Percentiles rank a stretch among this genome's conserved stretches.
Conservation (phyloP, 2,888 invertebrate genomes). For the Temnothorax ravouxi region DNA sequence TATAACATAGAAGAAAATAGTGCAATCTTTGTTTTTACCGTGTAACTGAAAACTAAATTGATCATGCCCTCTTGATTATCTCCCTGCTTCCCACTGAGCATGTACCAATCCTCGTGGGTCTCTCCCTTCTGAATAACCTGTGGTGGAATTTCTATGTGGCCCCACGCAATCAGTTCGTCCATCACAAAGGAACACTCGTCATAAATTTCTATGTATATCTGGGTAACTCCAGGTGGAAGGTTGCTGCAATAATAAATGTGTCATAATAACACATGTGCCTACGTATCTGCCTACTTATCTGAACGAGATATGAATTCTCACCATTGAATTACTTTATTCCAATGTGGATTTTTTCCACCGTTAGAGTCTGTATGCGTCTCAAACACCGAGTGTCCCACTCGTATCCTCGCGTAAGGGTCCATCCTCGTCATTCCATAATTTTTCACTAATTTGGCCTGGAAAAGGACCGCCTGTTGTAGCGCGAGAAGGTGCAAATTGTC, state of each 20-base stretch:
- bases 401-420: constrained; percentile 98
- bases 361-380: constrained; percentile 98
- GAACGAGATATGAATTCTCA: constrained; percentile 82
- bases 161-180: constrained; percentile 98
- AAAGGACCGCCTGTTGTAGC: background rate
- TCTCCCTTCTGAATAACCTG: constrained; percentile 92
- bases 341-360: constrained; percentile 97
- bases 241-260: constrained; percentile 87
- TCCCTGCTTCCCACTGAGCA: constrained; percentile 97
- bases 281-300: background rate
- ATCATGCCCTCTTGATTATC: constrained; percentile 97
- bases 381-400: constrained; percentile 97
- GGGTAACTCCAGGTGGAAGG: constrained; percentile 95
- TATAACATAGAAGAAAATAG: background rate
- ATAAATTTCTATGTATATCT: constrained; percentile 96
- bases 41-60: constrained; percentile 95
- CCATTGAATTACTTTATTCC: constrained; percentile 98
- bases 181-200: constrained; percentile 99
- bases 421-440: constrained; percentile 98
- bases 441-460: constrained; percentile 94
- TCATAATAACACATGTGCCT: background rate
- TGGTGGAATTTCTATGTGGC: constrained; percentile 95
- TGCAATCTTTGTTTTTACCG: constrained; percentile 87
- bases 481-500: constrained; percentile 10
- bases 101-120: constrained; percentile 98